These are phyloP conservation scores for Pelochelys cantorii DNA, from an alignment of 2,797 vertebrate species.

Conservation along the genomic window DNA sequence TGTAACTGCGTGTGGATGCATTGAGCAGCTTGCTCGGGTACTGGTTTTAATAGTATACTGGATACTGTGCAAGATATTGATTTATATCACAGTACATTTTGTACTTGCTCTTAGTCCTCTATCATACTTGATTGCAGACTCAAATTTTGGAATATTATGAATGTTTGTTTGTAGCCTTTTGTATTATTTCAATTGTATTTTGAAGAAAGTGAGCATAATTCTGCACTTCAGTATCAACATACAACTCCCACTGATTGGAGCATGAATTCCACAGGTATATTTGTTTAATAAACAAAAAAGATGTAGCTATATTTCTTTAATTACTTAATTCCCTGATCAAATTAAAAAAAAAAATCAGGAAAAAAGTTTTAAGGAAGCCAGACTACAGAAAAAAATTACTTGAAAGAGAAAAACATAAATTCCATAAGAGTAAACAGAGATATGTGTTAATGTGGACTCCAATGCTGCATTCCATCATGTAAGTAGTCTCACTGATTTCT, in stretches of 20 bases:
- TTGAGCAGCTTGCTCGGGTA: background rate
- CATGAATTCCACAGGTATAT: background rate
- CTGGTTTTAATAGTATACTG: background rate
- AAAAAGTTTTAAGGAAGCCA: background rate
- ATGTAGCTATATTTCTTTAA: background rate
- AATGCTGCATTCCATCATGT: too few species aligned
- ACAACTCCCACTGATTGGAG: background rate
- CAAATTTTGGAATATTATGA: background rate
- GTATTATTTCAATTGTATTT: background rate
- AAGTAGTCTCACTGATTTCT: too few species aligned
- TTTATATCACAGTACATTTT: background rate
- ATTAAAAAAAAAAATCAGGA: background rate
- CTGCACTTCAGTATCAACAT: background rate
- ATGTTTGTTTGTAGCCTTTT: background rate
- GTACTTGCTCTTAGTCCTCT: background rate
- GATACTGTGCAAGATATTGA: background rate
- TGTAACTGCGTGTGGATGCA: background rate
- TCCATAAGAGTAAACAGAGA: background rate
- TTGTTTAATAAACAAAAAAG: background rate
- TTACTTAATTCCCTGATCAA: background rate
- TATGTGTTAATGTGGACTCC: too few species aligned
- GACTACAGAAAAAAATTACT: background rate
- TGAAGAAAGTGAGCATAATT: background rate
- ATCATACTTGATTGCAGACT: background rate
- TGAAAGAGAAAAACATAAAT: background rate